A percentile compares a stretch with the other conserved stretches of the same genome.
Conservation (phyloP, 2,797 vertebrate genomes). For the Botia kubotai region DNA sequence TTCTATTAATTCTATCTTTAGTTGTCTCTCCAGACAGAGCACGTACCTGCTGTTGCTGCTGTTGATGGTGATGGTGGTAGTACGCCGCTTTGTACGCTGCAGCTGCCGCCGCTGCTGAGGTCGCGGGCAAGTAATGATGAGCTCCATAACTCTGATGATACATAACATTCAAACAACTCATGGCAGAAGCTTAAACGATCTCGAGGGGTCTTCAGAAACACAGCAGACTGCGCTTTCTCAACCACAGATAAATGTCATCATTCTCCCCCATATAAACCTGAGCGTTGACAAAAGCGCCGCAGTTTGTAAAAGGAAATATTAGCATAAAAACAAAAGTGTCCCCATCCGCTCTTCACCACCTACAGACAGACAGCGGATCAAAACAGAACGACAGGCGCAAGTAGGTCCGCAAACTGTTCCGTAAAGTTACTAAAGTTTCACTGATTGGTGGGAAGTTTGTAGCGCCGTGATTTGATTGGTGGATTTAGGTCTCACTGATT, state of each 20-base stretch:
- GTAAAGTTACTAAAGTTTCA: conserved; percentile 64
- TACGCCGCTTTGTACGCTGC: conserved; percentile 83
- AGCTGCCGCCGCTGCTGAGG: conserved; percentile 69
- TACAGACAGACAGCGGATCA: conserved; percentile 67
- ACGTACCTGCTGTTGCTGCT: conserved; percentile 86
- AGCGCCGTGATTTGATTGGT: conserved; percentile 52
- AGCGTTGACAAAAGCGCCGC: conserved; percentile 78
- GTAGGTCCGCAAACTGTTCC: conserved; percentile 37
- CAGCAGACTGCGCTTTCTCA: conserved; percentile 63
- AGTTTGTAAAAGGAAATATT: conserved; percentile 69
- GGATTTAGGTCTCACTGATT: background rate
- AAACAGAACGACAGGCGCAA: conserved; percentile 49
- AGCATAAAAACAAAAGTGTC: conserved; percentile 80
- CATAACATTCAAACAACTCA: conserved; percentile 98
- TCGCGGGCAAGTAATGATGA: conserved; percentile 81
- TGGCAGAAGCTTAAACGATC: conserved; percentile 75
- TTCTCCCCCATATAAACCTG: conserved; percentile 77
- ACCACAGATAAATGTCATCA: conserved; percentile 67
- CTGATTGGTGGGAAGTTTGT: conserved; percentile 74
- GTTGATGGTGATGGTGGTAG: conserved; percentile 73
- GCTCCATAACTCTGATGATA: conserved; percentile 92
- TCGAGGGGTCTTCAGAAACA: conserved; percentile 36
- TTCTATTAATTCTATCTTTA: background rate
- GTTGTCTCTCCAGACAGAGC: background rate
- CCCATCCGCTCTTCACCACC: conserved; percentile 74